A percentile compares a stretch with the other conserved stretches of the same genome.
Evolutionary conservation across 2,888 invertebrate species (phyloP).

Genomic region (Xylota segnis): DNA sequence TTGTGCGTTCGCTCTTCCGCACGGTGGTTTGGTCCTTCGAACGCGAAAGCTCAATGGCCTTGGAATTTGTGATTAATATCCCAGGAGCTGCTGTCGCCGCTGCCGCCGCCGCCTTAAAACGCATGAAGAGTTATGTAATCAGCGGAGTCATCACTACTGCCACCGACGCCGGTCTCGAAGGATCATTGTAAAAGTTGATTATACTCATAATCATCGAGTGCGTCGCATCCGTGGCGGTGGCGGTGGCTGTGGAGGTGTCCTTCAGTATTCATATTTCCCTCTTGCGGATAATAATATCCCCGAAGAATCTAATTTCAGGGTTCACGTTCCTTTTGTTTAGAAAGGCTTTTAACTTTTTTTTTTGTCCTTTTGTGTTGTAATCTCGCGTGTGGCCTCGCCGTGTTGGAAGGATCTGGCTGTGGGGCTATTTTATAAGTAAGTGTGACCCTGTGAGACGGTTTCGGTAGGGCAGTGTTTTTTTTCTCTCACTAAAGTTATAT

Average conservation of each 20-base stretch:
- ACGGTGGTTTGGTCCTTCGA: neutral
- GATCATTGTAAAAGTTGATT: conserved; percentile 32
- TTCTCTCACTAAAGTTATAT: neutral
- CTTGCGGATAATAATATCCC: conserved; percentile 33
- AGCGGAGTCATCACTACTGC: neutral
- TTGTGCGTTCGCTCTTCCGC: conserved; percentile 19
- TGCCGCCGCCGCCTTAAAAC: conserved; percentile 24
- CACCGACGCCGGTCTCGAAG: neutral
- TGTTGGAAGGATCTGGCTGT: neutral
- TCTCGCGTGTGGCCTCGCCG: conserved; percentile 5
- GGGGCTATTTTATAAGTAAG: neutral
- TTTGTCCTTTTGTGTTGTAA: conserved; percentile 5
- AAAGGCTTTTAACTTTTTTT: neutral
- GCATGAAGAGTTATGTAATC: conserved; percentile 36
- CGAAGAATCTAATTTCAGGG: conserved; percentile 34
- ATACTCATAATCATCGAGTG: conserved; percentile 27
- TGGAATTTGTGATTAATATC: conserved; percentile 39
- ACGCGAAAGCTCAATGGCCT: conserved; percentile 1
- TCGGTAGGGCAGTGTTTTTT: neutral
- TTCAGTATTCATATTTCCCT: conserved; percentile 42
- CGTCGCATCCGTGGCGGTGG: neutral
- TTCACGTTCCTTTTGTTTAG: conserved; percentile 20
- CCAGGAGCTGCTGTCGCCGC: conserved; percentile 9
- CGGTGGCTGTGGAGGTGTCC: neutral
- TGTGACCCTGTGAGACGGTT: neutral